A percentile compares a stretch with the other conserved stretches of the same genome.
phyloP scores from a whole-genome alignment of 2,113 vertebrate genomes.

The Colistium nudipinnis region DNA sequence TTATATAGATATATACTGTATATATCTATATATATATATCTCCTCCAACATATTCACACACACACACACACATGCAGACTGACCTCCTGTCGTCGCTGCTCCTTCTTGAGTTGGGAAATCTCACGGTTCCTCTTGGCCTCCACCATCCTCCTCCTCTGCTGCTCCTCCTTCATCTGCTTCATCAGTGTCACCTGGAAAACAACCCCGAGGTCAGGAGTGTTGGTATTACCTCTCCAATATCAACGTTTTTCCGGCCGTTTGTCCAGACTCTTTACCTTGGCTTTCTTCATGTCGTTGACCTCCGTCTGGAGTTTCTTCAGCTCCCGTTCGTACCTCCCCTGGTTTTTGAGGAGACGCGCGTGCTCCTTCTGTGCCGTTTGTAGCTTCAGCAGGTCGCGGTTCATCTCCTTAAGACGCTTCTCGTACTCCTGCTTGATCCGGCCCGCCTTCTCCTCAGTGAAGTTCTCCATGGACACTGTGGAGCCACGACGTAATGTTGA shows the following conservation, averaged over 20 bases:
- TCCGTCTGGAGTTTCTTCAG: slow-evolving; percentile 93
- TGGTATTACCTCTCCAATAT: neutral
- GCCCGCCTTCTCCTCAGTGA: slow-evolving; percentile 95
- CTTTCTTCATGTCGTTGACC: slow-evolving; percentile 97
- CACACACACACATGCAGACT: slow-evolving; percentile 3
- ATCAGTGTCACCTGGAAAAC: slow-evolving; percentile 89
- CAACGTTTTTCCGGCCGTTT: too few species aligned
- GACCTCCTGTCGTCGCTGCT: slow-evolving; percentile 92
- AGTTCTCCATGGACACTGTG: slow-evolving; percentile 94
- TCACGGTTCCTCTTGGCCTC: slow-evolving; percentile 95
- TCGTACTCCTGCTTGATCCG: slow-evolving; percentile 94
- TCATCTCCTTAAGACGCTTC: slow-evolving; percentile 97
- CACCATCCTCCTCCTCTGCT: slow-evolving; percentile 90
- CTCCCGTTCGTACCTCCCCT: slow-evolving; percentile 92
- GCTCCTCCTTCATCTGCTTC: slow-evolving; percentile 99
- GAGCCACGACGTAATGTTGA: neutral
- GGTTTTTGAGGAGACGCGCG: slow-evolving; percentile 93
- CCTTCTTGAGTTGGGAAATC: slow-evolving; percentile 96
- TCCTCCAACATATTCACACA: neutral
- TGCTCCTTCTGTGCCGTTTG: slow-evolving; percentile 96
- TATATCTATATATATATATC: too few species aligned
- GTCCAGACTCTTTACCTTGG: slow-evolving; percentile 93
- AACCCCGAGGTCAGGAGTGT: neutral
- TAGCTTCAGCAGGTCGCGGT: slow-evolving; percentile 93
- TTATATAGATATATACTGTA: too few species aligned